A percentile compares a stretch with the other conserved stretches of the same genome.
Evolutionary conservation across 2,888 invertebrate species (phyloP).

Genomic region (Stramonita haemastoma): DNA sequence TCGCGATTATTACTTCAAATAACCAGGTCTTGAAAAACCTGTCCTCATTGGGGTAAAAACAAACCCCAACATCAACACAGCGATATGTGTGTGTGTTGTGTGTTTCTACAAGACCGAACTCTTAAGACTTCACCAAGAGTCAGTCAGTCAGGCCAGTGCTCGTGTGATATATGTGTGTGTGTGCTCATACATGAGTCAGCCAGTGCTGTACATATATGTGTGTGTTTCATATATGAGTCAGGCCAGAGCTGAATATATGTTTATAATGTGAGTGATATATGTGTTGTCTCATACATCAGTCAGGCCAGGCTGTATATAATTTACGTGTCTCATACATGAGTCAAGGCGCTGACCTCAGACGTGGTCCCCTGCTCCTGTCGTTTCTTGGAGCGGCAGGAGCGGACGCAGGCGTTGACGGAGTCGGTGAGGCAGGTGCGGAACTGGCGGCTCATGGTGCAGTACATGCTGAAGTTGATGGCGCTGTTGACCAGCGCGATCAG

Average conservation of each 20-base stretch:
- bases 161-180: background rate
- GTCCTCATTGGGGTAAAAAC: no score
- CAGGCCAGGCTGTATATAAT: background rate
- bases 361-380: background rate
- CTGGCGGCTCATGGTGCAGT: slow-evolving; percentile 95
- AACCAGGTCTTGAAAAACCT: no score
- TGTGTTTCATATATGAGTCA: background rate
- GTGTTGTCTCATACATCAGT: background rate
- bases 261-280: background rate
- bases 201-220: no score
- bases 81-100: no score
- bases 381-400: background rate
- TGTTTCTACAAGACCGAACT: no score
- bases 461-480: slow-evolving; percentile 93
- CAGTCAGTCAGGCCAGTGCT: background rate
- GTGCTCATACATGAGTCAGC: background rate
- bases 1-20: no score
- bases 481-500: slow-evolving; percentile 91
- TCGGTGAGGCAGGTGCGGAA: slow-evolving; percentile 83
- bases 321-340: slow-evolving; percentile 19
- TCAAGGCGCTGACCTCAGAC: slow-evolving; percentile 1
- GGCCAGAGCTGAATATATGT: background rate
- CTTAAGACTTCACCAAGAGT: no score
- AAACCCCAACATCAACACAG: no score
- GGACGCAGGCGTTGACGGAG: slow-evolving; percentile 79